Conservation (phyloP, 2,113 vertebrate genomes). For the Varanus komodoensis region DNA sequence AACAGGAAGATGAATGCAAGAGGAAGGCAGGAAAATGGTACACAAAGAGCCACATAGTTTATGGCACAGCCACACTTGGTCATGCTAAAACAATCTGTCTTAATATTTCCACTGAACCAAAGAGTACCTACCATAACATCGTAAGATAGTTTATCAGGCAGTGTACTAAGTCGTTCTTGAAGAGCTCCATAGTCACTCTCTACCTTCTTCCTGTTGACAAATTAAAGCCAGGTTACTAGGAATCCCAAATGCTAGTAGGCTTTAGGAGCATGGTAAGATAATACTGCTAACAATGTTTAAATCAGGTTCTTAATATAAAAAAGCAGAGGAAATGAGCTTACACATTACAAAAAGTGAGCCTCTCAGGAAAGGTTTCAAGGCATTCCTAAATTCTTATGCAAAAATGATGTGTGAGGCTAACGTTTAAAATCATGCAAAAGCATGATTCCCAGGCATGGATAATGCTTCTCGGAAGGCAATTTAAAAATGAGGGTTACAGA, state of each 20-base stretch:
- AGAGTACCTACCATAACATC: conserved; percentile 89
- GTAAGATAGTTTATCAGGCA: conserved; percentile 90
- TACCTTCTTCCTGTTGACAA: conserved; percentile 88
- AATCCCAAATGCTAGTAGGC: neutral
- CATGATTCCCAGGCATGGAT: neutral
- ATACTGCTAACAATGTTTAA: neutral
- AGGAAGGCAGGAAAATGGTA: neutral
- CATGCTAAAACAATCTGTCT: neutral
- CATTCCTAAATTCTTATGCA: neutral
- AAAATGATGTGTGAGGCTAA: neutral
- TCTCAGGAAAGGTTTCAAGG: neutral
- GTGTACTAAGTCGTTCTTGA: conserved; percentile 85
- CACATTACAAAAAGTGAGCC: neutral
- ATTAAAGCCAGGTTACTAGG: conserved; percentile 48
- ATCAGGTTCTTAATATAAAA: neutral
- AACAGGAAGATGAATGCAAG: neutral
- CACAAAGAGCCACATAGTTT: neutral
- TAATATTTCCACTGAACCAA: conserved; percentile 12
- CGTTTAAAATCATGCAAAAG: neutral
- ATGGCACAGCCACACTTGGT: too few relatives aligned
- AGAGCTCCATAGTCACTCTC: conserved; percentile 90
- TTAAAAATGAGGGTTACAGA: neutral
- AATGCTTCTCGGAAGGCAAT: neutral
- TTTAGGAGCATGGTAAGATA: neutral
- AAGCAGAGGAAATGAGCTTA: neutral